Evolutionary conservation across 2,113 vertebrate genomes (phyloP).

Genomic region (Acanthisitta chloris): DNA sequence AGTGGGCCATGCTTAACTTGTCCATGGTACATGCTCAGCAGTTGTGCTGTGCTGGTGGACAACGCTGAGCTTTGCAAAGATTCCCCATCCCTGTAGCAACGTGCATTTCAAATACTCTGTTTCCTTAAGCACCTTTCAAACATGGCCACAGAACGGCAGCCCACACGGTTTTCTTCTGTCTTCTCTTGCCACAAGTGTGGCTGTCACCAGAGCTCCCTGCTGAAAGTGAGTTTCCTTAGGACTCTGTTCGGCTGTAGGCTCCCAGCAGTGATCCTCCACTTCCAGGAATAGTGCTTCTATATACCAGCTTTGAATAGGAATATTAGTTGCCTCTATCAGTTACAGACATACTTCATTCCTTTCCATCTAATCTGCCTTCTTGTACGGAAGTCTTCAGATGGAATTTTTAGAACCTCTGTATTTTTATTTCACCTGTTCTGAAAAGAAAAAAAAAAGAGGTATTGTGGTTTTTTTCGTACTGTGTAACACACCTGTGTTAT

Average conservation of each 20-base stretch:
- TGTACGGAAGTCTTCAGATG: neutral
- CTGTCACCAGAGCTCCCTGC: neutral
- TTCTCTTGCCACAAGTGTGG: neutral
- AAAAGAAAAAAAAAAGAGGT: neutral
- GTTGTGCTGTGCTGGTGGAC: neutral
- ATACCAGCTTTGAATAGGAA: neutral
- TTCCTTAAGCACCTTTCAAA: neutral
- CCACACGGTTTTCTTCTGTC: neutral
- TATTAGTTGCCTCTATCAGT: neutral
- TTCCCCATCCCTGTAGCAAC: neutral
- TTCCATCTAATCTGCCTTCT: neutral
- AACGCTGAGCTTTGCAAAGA: neutral
- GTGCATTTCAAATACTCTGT: neutral
- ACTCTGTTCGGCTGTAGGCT: neutral
- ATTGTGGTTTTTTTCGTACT: neutral
- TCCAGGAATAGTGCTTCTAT: neutral
- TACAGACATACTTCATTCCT: neutral
- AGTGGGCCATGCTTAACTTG: neutral
- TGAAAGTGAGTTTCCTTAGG: neutral
- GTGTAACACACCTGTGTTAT: neutral
- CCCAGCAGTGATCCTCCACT: neutral
- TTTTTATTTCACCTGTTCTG: neutral
- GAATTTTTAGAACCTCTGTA: neutral
- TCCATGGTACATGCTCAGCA: rapidly evolving
- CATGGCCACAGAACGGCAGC: rapidly evolving